Evolutionary conservation across 2,888 invertebrate species (phyloP).

Genomic region (Rhingia campestris): DNA sequence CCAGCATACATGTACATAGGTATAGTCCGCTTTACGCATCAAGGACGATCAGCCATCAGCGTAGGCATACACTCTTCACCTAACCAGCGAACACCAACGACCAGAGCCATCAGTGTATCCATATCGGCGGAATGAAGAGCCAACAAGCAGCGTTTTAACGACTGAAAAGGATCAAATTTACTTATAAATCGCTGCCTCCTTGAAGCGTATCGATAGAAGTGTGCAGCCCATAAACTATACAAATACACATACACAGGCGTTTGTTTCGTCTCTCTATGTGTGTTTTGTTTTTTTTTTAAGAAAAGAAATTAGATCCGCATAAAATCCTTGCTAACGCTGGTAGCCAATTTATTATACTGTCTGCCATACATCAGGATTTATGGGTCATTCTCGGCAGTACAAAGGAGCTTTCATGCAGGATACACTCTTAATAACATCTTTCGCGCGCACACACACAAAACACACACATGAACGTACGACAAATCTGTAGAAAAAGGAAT

Average conservation of each 20-base stretch:
- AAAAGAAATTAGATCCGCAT: constrained; percentile 72
- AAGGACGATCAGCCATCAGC: constrained; percentile 25
- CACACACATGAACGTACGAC: background rate
- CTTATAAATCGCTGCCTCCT: constrained; percentile 65
- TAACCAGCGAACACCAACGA: constrained; percentile 46
- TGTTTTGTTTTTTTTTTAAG: constrained; percentile 38
- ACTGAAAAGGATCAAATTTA: constrained; percentile 72
- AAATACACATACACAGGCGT: constrained; percentile 6
- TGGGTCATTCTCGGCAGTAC: constrained; percentile 61
- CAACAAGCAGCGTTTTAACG: constrained; percentile 51
- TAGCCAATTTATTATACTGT: constrained; percentile 70
- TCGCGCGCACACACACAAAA: background rate
- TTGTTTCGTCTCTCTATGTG: background rate
- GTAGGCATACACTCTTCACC: constrained; percentile 56
- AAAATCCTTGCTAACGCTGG: constrained; percentile 53
- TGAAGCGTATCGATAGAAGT: constrained; percentile 54
- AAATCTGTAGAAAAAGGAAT: background rate
- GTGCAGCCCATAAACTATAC: constrained; percentile 42
- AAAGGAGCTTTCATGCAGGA: constrained; percentile 57
- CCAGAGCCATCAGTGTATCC: constrained; percentile 15
- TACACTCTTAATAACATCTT: constrained; percentile 62
- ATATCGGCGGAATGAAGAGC: constrained; percentile 1
- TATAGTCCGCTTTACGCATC: constrained; percentile 39
- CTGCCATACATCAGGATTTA: constrained; percentile 73
- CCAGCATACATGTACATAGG: background rate